Evolutionary conservation across 2,888 invertebrate species (phyloP).

Genomic region (Hymenopus coronatus): DNA sequence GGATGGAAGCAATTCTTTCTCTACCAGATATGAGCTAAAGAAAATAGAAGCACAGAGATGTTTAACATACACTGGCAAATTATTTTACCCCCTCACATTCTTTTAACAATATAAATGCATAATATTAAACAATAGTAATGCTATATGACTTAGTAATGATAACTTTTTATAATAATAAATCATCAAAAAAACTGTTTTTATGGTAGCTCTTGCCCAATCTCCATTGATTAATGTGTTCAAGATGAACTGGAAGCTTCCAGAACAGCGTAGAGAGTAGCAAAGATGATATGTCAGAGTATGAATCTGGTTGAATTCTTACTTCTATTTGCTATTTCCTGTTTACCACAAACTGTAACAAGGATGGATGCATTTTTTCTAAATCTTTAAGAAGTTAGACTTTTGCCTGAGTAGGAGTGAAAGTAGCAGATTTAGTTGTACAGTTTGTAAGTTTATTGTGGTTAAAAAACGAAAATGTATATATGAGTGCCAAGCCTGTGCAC

Average conservation of each 20-base stretch:
- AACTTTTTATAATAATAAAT: not conserved
- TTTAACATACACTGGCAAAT: not conserved
- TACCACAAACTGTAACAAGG: not conserved
- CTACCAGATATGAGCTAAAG: no score
- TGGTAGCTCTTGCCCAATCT: not conserved
- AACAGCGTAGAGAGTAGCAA: not conserved
- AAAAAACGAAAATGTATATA: no score
- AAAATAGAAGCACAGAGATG: no score
- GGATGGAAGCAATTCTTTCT: no score
- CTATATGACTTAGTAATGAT: not conserved
- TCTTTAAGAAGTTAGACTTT: not conserved
- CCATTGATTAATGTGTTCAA: not conserved
- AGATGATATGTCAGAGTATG: not conserved
- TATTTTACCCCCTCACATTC: not conserved
- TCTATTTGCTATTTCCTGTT: not conserved
- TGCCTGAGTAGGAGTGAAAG: not conserved
- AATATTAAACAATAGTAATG: not conserved
- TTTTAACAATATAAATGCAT: not conserved
- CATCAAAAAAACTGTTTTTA: not conserved
- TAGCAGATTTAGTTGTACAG: not conserved
- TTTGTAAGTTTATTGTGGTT: not conserved
- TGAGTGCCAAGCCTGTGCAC: not conserved
- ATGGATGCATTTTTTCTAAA: not conserved
- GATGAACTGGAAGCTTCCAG: not conserved
- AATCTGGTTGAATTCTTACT: not conserved